Evolutionary conservation across 2,888 invertebrate species (phyloP).

Genomic region (Electrophaes corylata): DNA sequence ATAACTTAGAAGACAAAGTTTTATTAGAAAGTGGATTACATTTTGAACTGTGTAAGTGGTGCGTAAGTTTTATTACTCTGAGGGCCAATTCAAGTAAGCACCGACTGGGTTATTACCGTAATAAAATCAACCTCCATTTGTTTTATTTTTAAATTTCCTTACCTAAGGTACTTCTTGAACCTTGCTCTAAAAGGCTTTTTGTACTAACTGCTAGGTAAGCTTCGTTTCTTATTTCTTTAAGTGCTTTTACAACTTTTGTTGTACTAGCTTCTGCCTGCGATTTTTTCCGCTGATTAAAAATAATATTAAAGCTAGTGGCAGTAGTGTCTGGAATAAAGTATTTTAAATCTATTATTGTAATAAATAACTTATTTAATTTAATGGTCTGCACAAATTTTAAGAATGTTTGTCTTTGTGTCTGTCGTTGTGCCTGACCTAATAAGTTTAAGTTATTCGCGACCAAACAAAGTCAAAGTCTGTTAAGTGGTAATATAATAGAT

Average conservation of each 20-base stretch:
- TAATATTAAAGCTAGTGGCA: too few species aligned
- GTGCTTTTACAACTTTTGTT: slow-evolving; percentile 1
- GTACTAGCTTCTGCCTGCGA: neutral
- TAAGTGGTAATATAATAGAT: too few species aligned
- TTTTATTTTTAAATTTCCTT: slow-evolving; percentile 38
- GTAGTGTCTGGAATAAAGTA: too few species aligned
- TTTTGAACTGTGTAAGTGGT: slow-evolving; percentile 38
- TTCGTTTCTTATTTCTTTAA: slow-evolving; percentile 5
- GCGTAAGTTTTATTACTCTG: slow-evolving; percentile 40
- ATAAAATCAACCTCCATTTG: slow-evolving; percentile 40
- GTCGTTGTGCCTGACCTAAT: too few species aligned
- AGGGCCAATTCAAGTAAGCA: slow-evolving; percentile 38
- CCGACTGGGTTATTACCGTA: slow-evolving; percentile 38
- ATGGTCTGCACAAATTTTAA: too few species aligned
- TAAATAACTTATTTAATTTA: too few species aligned
- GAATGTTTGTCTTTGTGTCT: too few species aligned
- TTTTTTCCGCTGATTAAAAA: neutral
- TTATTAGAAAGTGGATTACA: slow-evolving; percentile 40
- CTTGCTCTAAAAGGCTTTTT: slow-evolving; percentile 14
- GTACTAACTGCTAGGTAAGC: slow-evolving; percentile 5
- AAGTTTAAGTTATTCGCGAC: too few species aligned
- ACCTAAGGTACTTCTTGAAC: slow-evolving; percentile 22
- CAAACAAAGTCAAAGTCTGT: too few species aligned
- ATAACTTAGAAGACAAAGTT: slow-evolving; percentile 39
- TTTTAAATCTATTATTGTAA: too few species aligned